Percentiles rank a stretch among this genome's conserved stretches.
phyloP scores from a whole-genome alignment of 2,888 invertebrate genomes.

The Hemicrepidius hirtus region DNA sequence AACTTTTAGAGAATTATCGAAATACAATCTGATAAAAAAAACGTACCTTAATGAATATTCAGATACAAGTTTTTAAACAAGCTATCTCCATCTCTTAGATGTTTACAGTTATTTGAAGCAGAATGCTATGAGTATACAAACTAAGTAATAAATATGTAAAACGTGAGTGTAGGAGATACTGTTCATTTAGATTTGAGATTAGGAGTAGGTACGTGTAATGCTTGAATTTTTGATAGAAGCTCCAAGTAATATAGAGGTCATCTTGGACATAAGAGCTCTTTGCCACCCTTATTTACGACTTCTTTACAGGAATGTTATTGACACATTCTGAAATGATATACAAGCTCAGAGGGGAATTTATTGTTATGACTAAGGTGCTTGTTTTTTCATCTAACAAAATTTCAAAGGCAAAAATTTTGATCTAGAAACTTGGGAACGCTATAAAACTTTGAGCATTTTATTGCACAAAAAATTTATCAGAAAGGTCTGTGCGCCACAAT shows the following conservation, averaged over 20 bases:
- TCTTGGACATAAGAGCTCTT: conserved; percentile 48
- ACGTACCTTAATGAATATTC: conserved; percentile 21
- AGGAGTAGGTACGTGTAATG: not conserved
- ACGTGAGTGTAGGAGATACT: not conserved
- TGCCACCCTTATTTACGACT: conserved; percentile 67
- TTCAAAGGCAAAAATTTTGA: conserved; percentile 14
- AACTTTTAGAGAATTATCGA: conserved; percentile 6
- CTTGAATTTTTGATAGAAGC: conserved; percentile 13
- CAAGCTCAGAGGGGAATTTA: conserved; percentile 37
- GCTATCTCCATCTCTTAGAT: conserved; percentile 15
- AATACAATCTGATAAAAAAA: not conserved
- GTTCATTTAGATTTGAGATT: not conserved
- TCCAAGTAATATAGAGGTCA: conserved; percentile 35
- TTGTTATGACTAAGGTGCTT: conserved; percentile 31
- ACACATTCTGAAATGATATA: conserved; percentile 60
- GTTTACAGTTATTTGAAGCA: conserved; percentile 21
- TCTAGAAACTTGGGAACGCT: not conserved
- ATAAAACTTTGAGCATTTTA: conserved; percentile 13
- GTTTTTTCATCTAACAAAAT: conserved; percentile 35
- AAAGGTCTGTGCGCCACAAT: conserved; percentile 53
- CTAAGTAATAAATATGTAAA: conserved; percentile 15
- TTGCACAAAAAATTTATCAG: conserved; percentile 20
- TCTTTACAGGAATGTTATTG: conserved; percentile 68
- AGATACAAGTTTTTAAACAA: conserved; percentile 23
- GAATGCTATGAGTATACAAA: conserved; percentile 1